Evolutionary conservation across 1,140 invertebrate genomes (phyloP).

Genomic region (Maniola jurtina): DNA sequence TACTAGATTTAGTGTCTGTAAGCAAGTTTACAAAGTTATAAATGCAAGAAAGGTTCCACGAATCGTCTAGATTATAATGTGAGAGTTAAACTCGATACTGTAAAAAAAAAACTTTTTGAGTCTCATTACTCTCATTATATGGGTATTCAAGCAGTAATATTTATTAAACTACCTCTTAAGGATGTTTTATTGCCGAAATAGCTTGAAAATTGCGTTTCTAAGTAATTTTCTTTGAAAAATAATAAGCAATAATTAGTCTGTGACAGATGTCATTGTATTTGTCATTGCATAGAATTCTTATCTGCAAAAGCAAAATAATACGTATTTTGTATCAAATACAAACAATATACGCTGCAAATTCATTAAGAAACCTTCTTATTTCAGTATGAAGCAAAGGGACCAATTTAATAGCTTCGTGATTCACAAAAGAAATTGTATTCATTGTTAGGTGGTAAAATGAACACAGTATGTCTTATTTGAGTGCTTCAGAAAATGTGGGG

Average conservation of each 20-base stretch:
- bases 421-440: conserved; percentile 58
- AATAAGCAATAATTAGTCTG: conserved; percentile 30
- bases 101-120: conserved; percentile 28
- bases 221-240: conserved; percentile 23
- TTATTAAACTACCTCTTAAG: conserved; percentile 15
- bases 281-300: conserved; percentile 55
- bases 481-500: conserved; percentile 77
- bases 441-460: conserved; percentile 69
- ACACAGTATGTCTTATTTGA: conserved; percentile 78
- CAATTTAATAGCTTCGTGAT: conserved; percentile 56
- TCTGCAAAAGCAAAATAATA: conserved; percentile 58
- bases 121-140: conserved; percentile 11
- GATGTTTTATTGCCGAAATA: conserved; percentile 14
- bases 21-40: conserved; percentile 9
- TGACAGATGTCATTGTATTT: conserved; percentile 70
- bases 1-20: conserved; percentile 25
- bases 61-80: conserved; percentile 45
- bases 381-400: conserved; percentile 70
- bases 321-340: conserved; percentile 44
- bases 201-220: conserved; percentile 9
- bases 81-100: conserved; percentile 44
- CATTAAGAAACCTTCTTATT: conserved; percentile 38
- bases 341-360: conserved; percentile 14
- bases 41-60: conserved; percentile 39
- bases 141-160: conserved; percentile 25